A percentile compares a stretch with the other conserved stretches of the same genome.
phyloP scores from a whole-genome alignment of 2,113 vertebrate species.

The Monopterus albus region DNA sequence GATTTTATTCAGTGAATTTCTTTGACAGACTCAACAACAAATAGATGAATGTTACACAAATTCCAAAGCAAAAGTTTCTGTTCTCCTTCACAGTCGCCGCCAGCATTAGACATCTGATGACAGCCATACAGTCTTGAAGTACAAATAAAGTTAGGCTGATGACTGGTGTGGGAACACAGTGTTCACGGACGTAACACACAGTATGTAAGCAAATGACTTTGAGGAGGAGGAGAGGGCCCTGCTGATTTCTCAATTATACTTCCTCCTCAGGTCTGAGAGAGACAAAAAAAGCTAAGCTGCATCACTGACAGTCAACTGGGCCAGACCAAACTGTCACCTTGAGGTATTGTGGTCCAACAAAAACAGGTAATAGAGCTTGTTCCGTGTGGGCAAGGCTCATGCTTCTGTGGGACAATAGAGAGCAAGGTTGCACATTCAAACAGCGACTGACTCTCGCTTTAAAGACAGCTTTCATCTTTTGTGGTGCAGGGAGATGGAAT shows the following conservation, averaged over 20 bases:
- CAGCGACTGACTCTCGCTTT: conserved; percentile 24
- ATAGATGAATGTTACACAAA: conserved; percentile 72
- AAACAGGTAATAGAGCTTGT: conserved; percentile 63
- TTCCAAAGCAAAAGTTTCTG: conserved; percentile 72
- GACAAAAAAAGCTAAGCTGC: conserved; percentile 70
- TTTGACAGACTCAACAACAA: conserved; percentile 64
- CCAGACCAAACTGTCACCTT: conserved; percentile 61
- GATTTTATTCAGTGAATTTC: conserved; percentile 72
- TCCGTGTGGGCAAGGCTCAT: conserved; percentile 31
- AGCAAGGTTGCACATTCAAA: conserved; percentile 50
- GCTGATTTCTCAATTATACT: conserved; percentile 86
- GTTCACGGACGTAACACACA: too few relatives aligned
- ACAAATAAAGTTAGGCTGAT: conserved; percentile 85
- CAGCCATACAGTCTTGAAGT: conserved; percentile 83
- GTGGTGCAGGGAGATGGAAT: conserved; percentile 28
- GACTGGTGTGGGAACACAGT: conserved; percentile 84
- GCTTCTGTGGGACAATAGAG: conserved; percentile 50
- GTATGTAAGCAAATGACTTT: conserved; percentile 85
- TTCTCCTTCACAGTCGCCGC: conserved; percentile 66
- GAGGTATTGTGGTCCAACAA: conserved; percentile 69
- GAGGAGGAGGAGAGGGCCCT: conserved; percentile 72
- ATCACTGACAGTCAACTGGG: conserved; percentile 73
- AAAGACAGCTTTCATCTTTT: conserved; percentile 31
- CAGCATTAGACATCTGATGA: conserved; percentile 74
- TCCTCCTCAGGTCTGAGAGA: conserved; percentile 70